phyloP scores from a whole-genome alignment of 2,113 vertebrate species.

The Myanophis thanlyinensis region DNA sequence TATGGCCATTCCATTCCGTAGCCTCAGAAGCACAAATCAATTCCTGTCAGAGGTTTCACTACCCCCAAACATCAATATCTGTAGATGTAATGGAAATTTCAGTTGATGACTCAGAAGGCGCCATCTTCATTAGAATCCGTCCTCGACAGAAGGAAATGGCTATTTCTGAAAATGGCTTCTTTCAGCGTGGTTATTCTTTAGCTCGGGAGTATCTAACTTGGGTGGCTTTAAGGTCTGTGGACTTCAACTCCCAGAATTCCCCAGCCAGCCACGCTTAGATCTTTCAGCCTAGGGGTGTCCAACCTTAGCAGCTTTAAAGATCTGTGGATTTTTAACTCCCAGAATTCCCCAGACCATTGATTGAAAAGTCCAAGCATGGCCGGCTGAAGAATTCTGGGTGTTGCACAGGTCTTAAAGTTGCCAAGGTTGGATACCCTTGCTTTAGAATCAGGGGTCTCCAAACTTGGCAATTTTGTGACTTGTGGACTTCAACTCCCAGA shows the following conservation, averaged over 20 bases:
- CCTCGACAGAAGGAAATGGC: background rate
- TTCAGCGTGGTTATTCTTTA: background rate
- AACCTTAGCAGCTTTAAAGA: background rate
- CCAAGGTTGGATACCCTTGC: no score
- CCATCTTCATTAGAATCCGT: background rate
- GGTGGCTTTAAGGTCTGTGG: no score
- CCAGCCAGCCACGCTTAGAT: no score
- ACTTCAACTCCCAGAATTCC: no score
- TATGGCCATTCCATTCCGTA: background rate
- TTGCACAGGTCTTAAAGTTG: no score
- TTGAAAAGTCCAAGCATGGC: no score
- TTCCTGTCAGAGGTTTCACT: background rate
- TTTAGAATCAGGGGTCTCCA: no score
- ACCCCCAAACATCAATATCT: background rate
- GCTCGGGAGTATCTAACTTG: background rate
- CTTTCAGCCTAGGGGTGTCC: no score
- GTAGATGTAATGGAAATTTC: background rate
- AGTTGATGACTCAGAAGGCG: background rate
- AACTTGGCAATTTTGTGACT: no score
- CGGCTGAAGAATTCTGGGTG: background rate
- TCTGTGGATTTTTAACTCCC: background rate
- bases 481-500: no score
- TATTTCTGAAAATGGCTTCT: background rate
- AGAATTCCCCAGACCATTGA: background rate
- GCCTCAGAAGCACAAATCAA: background rate